Percentiles rank a stretch among this genome's conserved stretches.
Evolutionary conservation across 2,113 vertebrate genomes (phyloP).

Genomic region (Oncorhynchus tshawytscha): DNA sequence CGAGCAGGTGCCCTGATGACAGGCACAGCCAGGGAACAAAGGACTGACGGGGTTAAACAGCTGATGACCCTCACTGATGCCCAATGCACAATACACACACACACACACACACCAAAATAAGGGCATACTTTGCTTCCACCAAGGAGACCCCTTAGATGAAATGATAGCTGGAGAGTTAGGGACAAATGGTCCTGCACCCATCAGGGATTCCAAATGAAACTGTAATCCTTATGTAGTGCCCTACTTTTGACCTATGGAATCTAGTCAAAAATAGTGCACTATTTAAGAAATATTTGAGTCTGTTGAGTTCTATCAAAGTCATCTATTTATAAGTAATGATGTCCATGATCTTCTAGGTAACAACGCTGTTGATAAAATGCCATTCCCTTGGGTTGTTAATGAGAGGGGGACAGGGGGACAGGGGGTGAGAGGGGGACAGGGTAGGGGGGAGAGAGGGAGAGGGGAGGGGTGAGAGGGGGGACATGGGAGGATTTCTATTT

Average conservation of each 20-base stretch:
- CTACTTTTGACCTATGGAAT: no score
- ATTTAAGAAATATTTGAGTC: no score
- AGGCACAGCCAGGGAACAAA: slow-evolving; percentile 51
- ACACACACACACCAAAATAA: slow-evolving; percentile 11
- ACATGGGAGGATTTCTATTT: neutral
- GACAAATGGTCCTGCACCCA: neutral
- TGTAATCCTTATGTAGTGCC: no score
- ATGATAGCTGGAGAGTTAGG: slow-evolving; percentile 3
- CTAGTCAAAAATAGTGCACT: no score
- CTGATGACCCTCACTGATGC: slow-evolving; percentile 52
- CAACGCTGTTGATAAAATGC: no score
- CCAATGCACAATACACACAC: neutral
- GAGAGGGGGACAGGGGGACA: no score
- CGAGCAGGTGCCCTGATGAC: slow-evolving; percentile 52
- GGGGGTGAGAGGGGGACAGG: neutral
- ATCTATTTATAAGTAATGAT: no score
- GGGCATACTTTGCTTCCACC: neutral
- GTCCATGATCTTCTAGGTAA: no score
- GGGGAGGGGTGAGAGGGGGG: neutral
- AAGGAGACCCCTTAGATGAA: slow-evolving; percentile 20
- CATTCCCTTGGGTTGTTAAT: no score
- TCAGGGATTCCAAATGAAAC: neutral
- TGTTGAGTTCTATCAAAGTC: no score
- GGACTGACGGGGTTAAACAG: slow-evolving; percentile 58
- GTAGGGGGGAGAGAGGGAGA: neutral